Base-by-base conservation (phyloP, 1,140 invertebrate species). In the Thaumatotibia leucotreta region DNA sequence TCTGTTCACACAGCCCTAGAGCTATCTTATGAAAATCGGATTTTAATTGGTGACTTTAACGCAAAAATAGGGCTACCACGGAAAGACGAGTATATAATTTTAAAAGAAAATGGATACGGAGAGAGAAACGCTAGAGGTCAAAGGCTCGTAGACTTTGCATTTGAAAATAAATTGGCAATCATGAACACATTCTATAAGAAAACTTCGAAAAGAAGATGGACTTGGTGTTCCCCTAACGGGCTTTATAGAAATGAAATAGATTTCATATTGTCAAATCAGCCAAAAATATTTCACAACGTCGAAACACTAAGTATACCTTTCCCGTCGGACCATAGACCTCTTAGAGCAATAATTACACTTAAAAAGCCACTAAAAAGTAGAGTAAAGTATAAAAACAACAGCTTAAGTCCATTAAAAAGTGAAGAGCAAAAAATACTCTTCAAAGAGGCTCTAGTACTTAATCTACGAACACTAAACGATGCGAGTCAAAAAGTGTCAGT, bases 1-100 rank as follows among this genome's bases (percentile, higher is more conserved):
- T 66, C 66, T 0, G 31, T 65, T 10, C 22, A 65, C 22, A 4
- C 45, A 0, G 6, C 69, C 9, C 1, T n/a, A n/a, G n/a, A n/a
- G n/a, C n/a, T n/a, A n/a, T n/a, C n/a, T n/a, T n/a, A 65, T 20
- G 62, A 39, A 0, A 50, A 45, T 4, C 5, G 27, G 1, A 52
- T 71, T 35, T 5, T 71, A 10, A 68, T 71, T 32, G 66, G 66
- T 10, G 69, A 67, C 29, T 65, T 67, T 11, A 71, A 71, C 24
- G 66, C 65, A 11, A 71, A 71, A 64, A 58, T 67, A 9, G 63
- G 69, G 0, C 8, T 31, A 58, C 29, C 35, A 1, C 10, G 11
- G 35, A 6, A 17, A 5, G n/a, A 63, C 9, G 32, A 33, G 10
- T 33, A 4, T 10, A 4, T 33, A 9, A 10, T 33, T 1, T 9